phyloP scores from a whole-genome alignment of 1,140 invertebrate species.

The Charaxes varanes region DNA sequence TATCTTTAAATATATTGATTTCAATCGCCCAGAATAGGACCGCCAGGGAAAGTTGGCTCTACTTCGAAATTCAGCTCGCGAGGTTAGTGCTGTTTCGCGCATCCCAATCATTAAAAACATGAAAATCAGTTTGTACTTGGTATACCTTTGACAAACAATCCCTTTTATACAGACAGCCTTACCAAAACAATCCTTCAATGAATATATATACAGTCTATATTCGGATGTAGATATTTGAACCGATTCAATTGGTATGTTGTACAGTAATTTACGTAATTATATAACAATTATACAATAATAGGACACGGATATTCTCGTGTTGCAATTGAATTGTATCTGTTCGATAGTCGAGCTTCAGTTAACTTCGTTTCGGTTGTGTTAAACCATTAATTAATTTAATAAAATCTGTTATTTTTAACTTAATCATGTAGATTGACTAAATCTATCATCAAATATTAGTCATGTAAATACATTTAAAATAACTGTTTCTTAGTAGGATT shows the following conservation, averaged over 20 bases:
- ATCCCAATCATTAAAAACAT: conserved; percentile 37
- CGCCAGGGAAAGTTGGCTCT: conserved; percentile 38
- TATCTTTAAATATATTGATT: no score
- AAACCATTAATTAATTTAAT: not conserved
- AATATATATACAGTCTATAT: not conserved
- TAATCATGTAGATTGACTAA: no score
- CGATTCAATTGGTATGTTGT: not conserved
- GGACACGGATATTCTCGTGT: conserved; percentile 20
- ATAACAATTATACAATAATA: conserved; percentile 29
- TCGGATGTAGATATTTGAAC: conserved; percentile 4
- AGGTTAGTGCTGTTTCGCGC: conserved; percentile 34
- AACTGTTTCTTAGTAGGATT: no score
- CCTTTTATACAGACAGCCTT: not conserved
- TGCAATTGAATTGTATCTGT: conserved; percentile 16
- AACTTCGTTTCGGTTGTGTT: not conserved
- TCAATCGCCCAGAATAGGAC: conserved; percentile 33
- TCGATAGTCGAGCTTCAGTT: not conserved
- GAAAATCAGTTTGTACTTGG: conserved; percentile 14
- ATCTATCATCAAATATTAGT: no score
- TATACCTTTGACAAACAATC: conserved; percentile 7
- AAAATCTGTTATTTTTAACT: not conserved
- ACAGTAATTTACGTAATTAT: conserved; percentile 21
- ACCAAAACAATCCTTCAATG: conserved; percentile 2
- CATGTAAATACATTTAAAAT: no score
- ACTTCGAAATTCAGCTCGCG: conserved; percentile 53